phyloP scores from a whole-genome alignment of 2,113 vertebrate species.

The mouse (Mus musculus) region GRCm39 chr5:144135001-144135500 shows the following conservation, averaged over 20 bases:
- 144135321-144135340: too few relatives aligned
- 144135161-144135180: neutral
- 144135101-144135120: neutral
- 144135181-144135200: neutral
- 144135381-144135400: slow-evolving; percentile 93
- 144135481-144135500: slow-evolving; percentile 97
- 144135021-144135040: fast-evolving
- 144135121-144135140: neutral
- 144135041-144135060: neutral
- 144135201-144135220: neutral
- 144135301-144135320: neutral
- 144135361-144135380: slow-evolving; percentile 90
- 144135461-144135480: slow-evolving; percentile 96
- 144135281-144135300: neutral
- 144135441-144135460: slow-evolving; percentile 93
- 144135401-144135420: slow-evolving; percentile 96
- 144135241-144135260: too few relatives aligned
- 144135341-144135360: too few relatives aligned
- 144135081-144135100: neutral
- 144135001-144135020: neutral
- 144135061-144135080: neutral
- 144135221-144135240: neutral
- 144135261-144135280: too few relatives aligned
- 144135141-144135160: neutral
- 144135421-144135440: slow-evolving; percentile 96